These are phyloP conservation scores for Eretmodus cyanostictus DNA, from an alignment of 2,113 vertebrate genomes.

Conservation along the genomic window DNA sequence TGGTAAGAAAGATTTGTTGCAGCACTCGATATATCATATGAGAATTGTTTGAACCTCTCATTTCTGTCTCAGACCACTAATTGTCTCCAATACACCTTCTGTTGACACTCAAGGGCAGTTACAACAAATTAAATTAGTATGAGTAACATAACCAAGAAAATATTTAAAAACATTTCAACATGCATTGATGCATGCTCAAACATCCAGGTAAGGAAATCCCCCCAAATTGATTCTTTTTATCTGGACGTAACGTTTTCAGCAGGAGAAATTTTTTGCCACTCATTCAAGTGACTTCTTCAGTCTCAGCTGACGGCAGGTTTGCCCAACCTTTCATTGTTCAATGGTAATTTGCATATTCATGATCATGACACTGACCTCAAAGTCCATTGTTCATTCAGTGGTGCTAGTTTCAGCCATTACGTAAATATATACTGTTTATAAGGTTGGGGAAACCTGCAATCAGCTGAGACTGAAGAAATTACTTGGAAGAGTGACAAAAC, in stretches of 20 bases:
- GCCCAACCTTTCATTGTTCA: not conserved
- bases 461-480: not conserved
- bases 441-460: not conserved
- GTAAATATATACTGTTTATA: not conserved
- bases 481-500: not conserved
- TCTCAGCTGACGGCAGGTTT: not conserved
- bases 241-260: not conserved
- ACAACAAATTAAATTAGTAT: not conserved
- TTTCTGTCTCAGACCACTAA: not conserved
- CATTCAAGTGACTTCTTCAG: not conserved
- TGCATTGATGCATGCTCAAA: not conserved
- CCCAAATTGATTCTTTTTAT: not conserved
- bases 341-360: not conserved
- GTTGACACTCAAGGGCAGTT: not conserved
- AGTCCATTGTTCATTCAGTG: not conserved
- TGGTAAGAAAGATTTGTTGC: slow-evolving; percentile 69
- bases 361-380: not conserved
- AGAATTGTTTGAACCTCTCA: not conserved
- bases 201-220: not conserved
- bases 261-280: not conserved
- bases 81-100: not conserved
- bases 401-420: not conserved
- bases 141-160: not conserved
- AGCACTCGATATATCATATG: not conserved
- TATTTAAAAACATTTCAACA: not conserved